These are phyloP conservation scores for Rousettus madagascariensis DNA, from an alignment of 2,797 vertebrate genomes.

Conservation along the genomic window DNA sequence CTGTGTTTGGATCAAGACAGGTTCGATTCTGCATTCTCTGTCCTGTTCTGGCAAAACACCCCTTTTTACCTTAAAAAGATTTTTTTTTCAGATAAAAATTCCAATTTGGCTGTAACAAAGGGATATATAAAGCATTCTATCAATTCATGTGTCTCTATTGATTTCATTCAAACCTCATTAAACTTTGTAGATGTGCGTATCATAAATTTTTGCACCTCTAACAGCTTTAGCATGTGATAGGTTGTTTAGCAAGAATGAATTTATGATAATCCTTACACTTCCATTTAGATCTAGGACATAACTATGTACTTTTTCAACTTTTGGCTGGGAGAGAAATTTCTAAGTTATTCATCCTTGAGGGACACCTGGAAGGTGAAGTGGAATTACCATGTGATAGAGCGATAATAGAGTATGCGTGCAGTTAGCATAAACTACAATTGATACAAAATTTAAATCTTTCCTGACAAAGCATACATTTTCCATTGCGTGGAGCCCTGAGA, in stretches of 20 bases:
- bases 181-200: neutral
- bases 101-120: neutral
- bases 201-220: neutral
- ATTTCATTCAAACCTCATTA: conserved; percentile 19
- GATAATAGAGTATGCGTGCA: neutral
- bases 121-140: neutral
- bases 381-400: neutral
- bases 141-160: neutral
- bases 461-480: neutral
- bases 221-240: neutral
- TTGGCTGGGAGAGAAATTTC: neutral
- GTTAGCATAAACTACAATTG: neutral
- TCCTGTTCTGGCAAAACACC: neutral
- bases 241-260: conserved; percentile 17
- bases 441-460: neutral
- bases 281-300: neutral
- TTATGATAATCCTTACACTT: neutral
- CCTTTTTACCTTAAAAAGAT: neutral
- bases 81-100: neutral
- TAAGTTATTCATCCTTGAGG: neutral
- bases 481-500: neutral
- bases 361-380: neutral
- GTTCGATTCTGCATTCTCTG: neutral
- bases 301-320: neutral
- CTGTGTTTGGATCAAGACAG: conserved; percentile 20